phyloP scores from a whole-genome alignment of 2,113 vertebrate genomes.

The Poeciliopsis occidentalis region DNA sequence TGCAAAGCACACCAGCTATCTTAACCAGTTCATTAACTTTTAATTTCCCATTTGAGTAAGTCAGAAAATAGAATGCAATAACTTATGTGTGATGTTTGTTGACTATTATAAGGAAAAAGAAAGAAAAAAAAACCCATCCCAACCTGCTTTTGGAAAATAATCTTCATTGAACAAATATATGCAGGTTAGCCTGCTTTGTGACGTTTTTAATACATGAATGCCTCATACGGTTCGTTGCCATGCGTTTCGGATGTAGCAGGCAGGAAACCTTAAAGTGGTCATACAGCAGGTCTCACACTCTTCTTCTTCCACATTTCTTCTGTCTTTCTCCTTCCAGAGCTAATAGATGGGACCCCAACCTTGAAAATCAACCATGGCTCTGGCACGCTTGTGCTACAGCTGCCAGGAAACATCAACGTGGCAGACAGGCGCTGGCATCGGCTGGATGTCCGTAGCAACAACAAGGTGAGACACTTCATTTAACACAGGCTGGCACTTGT shows the following conservation, averaged over 20 bases:
- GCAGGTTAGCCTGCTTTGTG: background rate
- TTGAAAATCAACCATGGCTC: conserved; percentile 88
- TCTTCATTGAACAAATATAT: conserved; percentile 37
- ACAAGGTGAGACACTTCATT: conserved; percentile 80
- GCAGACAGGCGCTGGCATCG: conserved; percentile 90
- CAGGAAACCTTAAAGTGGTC: background rate
- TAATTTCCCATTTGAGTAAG: conserved; percentile 83
- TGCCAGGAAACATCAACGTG: conserved; percentile 86
- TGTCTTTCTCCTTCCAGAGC: conserved; percentile 72
- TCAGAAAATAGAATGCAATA: conserved; percentile 73
- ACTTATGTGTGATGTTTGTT: conserved; percentile 69
- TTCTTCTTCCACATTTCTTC: conserved; percentile 4
- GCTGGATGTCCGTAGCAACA: conserved; percentile 86
- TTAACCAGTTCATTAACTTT: conserved; percentile 81
- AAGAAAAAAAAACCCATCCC: conserved; percentile 17
- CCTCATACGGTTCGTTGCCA: background rate
- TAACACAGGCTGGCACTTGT: conserved; percentile 3
- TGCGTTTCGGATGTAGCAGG: background rate
- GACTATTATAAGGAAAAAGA: conserved; percentile 24
- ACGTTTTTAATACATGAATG: background rate
- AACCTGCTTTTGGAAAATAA: conserved; percentile 21
- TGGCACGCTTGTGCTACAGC: conserved; percentile 83
- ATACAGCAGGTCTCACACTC: background rate
- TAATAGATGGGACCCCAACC: conserved; percentile 83
- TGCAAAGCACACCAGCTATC: conserved; percentile 50